Conservation (phyloP, 1,140 invertebrate genomes). For the Zaprionus kolodkinae region DNA sequence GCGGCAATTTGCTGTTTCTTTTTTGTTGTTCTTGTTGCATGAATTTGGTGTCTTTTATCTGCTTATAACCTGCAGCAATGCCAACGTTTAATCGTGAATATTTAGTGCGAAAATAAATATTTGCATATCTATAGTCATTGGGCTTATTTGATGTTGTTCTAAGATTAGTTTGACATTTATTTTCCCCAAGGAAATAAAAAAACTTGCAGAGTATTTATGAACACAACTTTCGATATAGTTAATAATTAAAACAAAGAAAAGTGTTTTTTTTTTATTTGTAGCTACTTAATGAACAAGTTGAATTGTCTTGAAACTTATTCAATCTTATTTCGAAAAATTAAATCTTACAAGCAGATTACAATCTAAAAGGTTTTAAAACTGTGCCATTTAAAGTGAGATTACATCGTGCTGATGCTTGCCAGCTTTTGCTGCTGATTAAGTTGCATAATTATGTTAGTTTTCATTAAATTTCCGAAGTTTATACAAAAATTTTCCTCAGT, state of each 20-base stretch:
- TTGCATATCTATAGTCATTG: constrained; percentile 46
- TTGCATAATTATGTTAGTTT: constrained; percentile 24
- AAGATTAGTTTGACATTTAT: not conserved
- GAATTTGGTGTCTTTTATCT: constrained; percentile 25
- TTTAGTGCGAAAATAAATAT: constrained; percentile 58
- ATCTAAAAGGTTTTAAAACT: not conserved
- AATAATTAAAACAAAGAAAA: too few species aligned
- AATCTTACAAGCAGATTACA: not conserved
- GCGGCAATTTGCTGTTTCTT: constrained; percentile 30
- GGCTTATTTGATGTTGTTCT: not conserved
- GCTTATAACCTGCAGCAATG: constrained; percentile 25
- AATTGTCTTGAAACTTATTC: not conserved
- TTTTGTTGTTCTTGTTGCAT: constrained; percentile 14
- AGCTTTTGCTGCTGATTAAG: constrained; percentile 6
- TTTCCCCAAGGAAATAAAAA: too few species aligned
- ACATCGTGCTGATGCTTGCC: not conserved
- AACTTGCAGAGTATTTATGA: too few species aligned
- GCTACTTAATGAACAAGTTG: too few species aligned
- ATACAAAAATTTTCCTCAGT: not conserved
- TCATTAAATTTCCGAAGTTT: constrained; percentile 7
- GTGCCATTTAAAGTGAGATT: not conserved
- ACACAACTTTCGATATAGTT: too few species aligned
- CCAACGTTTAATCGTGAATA: constrained; percentile 30
- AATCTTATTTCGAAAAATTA: not conserved
- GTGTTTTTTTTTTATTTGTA: too few species aligned